phyloP scores from a whole-genome alignment of 35 echinoderm and acorn worm genomes.

The Heliocidaris tuberculata region DNA sequence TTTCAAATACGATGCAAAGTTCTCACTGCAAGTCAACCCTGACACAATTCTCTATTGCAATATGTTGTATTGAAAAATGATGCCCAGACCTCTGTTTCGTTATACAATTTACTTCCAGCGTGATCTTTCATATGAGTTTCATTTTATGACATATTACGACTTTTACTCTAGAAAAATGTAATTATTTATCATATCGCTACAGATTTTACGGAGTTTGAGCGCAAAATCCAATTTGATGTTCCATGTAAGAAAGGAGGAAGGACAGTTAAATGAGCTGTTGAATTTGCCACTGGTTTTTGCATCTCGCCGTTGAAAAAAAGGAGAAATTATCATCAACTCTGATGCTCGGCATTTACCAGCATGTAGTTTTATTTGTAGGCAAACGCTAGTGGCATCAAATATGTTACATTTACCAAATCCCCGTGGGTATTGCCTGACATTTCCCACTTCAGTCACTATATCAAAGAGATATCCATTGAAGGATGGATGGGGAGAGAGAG shows the following conservation, averaged over 20 bases:
- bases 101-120: too few species aligned
- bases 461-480: not conserved
- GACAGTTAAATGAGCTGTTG: not conserved
- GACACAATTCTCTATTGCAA: too few species aligned
- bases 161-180: too few species aligned
- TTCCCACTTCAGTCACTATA: not conserved
- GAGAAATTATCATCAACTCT: not conserved
- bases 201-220: too few species aligned
- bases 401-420: conserved; percentile 21
- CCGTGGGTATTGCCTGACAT: not conserved
- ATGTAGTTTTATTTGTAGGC: not conserved
- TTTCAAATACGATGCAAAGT: too few species aligned
- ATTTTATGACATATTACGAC: too few species aligned
- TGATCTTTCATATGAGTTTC: too few species aligned
- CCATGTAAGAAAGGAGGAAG: not conserved
- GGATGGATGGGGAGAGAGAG: not conserved
- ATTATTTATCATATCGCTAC: too few species aligned
- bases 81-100: too few species aligned
- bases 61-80: too few species aligned
- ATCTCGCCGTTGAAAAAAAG: not conserved
- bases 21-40: too few species aligned
- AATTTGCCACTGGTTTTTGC: not conserved
- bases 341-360: not conserved
- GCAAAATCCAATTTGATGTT: too few species aligned
- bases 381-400: not conserved